Percentiles rank a stretch among this genome's conserved stretches.
Conservation (phyloP, 2,797 vertebrate genomes). For the Lacerta bilineata region DNA sequence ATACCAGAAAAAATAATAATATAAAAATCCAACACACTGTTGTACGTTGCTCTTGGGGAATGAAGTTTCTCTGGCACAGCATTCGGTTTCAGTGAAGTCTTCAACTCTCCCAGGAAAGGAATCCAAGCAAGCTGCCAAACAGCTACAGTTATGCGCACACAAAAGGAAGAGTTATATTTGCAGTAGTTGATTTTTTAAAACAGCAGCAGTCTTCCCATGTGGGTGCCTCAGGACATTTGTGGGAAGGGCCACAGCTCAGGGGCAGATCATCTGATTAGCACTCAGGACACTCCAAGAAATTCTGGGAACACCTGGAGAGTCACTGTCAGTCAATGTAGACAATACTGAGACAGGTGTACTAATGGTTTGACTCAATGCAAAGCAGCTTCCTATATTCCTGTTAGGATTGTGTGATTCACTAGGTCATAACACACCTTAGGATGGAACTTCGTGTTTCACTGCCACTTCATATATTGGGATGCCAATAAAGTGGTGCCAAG, state of each 20-base stretch:
- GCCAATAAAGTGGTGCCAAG: too few species aligned
- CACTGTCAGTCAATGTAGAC: too few species aligned
- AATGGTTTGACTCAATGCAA: too few species aligned
- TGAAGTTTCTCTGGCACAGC: slow-evolving; percentile 52
- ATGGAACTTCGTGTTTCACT: not conserved
- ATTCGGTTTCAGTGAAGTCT: slow-evolving; percentile 41
- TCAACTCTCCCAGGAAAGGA: slow-evolving; percentile 44
- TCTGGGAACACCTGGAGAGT: too few species aligned
- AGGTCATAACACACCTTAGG: not conserved
- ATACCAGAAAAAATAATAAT: slow-evolving; percentile 6
- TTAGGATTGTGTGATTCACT: not conserved
- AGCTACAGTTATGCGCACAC: slow-evolving; percentile 57
- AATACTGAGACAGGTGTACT: too few species aligned
- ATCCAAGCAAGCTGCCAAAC: slow-evolving; percentile 51
- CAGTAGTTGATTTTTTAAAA: not conserved
- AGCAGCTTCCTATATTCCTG: too few species aligned
- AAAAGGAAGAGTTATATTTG: slow-evolving; percentile 32
- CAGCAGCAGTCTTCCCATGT: slow-evolving; percentile 35
- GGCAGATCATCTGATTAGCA: too few species aligned
- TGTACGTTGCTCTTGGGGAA: slow-evolving; percentile 20
- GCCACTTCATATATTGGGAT: not conserved
- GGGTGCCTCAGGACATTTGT: not conserved
- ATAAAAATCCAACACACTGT: not conserved
- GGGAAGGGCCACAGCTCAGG: too few species aligned
- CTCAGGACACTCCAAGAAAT: too few species aligned